Conservation (phyloP, 2,797 vertebrate species). For the Gymnocypris eckloni region DNA sequence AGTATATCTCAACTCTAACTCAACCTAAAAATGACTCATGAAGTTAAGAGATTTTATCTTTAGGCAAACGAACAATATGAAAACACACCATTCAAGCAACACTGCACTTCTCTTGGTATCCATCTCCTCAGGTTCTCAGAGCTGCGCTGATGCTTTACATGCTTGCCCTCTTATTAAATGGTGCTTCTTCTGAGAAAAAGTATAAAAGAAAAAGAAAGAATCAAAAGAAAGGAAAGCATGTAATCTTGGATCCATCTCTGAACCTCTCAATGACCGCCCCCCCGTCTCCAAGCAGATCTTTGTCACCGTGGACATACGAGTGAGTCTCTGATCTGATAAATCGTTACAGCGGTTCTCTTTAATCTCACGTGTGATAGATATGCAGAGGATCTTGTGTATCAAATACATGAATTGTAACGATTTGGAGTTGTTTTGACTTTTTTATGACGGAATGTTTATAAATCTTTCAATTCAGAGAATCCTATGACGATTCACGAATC, state of each 20-base stretch:
- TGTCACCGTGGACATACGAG: conserved; percentile 78
- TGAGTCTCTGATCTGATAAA: conserved; percentile 61
- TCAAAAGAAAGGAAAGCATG: neutral
- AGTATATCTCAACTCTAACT: neutral
- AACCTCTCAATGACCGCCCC: neutral
- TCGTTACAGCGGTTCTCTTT: neutral
- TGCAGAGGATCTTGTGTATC: neutral
- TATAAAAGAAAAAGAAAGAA: conserved; percentile 53
- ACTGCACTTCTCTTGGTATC: neutral
- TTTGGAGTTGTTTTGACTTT: neutral
- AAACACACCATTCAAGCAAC: neutral
- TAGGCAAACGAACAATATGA: neutral
- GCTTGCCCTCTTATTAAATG: conserved; percentile 30
- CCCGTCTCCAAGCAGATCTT: conserved; percentile 65
- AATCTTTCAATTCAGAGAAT: conserved; percentile 58
- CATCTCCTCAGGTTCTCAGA: conserved; percentile 56
- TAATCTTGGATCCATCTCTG: neutral
- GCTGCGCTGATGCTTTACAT: conserved; percentile 63
- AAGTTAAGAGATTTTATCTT: neutral
- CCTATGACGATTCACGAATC: conserved; percentile 57
- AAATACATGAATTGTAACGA: neutral
- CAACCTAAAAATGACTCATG: neutral
- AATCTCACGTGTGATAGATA: neutral
- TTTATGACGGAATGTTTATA: neutral
- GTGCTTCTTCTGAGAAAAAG: neutral